These are phyloP conservation scores for Rissa tridactyla DNA, from an alignment of 2,113 vertebrate species.

Conservation along the genomic window DNA sequence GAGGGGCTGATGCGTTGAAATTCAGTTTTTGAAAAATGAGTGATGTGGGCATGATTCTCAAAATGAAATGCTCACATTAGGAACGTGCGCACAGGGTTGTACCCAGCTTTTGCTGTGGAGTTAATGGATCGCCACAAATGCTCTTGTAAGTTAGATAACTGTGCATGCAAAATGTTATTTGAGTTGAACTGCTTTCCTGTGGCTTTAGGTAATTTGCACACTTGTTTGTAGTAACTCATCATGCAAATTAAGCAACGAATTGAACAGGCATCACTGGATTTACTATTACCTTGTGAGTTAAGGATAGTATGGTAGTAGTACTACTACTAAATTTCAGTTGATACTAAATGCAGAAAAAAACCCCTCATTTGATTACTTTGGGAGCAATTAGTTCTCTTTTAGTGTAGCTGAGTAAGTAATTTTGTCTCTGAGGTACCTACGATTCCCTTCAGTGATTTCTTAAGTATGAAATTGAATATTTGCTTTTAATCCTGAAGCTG, in stretches of 20 bases:
- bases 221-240: background rate
- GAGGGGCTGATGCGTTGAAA: background rate
- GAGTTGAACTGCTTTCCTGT: background rate
- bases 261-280: background rate
- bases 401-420: background rate
- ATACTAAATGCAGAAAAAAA: background rate
- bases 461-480: slow-evolving; percentile 16
- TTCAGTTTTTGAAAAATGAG: background rate
- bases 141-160: background rate
- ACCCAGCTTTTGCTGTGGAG: background rate
- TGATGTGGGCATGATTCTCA: background rate
- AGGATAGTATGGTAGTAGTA: background rate
- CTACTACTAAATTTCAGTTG: background rate
- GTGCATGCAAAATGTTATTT: background rate
- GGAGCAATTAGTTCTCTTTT: slow-evolving; percentile 14
- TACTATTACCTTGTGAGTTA: background rate
- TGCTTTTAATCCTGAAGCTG: background rate
- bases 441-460: slow-evolving; percentile 7
- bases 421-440: background rate
- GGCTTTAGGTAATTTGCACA: background rate
- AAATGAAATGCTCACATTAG: fast-evolving
- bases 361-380: background rate
- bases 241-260: background rate
- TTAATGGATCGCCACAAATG: background rate
- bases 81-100: background rate